These are phyloP conservation scores for Lipophrys pholis DNA, from an alignment of 2,113 vertebrate species.

Conservation along the genomic window DNA sequence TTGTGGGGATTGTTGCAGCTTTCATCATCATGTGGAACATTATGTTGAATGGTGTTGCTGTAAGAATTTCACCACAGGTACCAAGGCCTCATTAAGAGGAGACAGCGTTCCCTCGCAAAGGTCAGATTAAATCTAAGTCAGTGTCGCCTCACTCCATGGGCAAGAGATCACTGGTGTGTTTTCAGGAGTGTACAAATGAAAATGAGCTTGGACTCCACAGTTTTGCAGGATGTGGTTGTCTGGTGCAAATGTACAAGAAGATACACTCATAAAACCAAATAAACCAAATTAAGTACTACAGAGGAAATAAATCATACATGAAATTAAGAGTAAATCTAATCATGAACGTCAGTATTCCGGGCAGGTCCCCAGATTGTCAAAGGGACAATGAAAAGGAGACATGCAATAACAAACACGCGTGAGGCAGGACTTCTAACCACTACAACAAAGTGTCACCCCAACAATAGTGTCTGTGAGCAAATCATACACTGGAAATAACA, in stretches of 20 bases:
- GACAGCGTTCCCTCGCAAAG: not conserved
- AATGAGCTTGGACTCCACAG: constrained; percentile 18
- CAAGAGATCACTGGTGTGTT: constrained; percentile 37
- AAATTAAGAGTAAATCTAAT: no score
- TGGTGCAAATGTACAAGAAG: constrained; percentile 12
- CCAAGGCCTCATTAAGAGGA: constrained; percentile 48
- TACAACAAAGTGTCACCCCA: no score
- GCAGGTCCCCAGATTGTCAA: no score
- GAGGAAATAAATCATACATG: no score
- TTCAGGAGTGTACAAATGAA: constrained; percentile 17
- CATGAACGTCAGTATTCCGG: no score
- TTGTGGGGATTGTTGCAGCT: constrained; percentile 12
- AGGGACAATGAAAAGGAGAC: no score
- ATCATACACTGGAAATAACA: no score
- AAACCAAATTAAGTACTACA: no score
- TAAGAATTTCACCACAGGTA: constrained; percentile 19
- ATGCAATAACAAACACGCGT: no score
- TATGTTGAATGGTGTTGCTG: constrained; percentile 22
- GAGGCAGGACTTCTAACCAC: no score
- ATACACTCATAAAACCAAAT: no score
- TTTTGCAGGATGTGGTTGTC: constrained; percentile 27
- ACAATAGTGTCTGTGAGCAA: no score
- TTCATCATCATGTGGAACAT: constrained; percentile 7
- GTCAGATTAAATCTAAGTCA: constrained; percentile 26
- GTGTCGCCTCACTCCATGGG: constrained; percentile 19